Percentiles rank a stretch among this genome's conserved stretches.
Evolutionary conservation across 2,113 vertebrate species (phyloP).

Genomic region (mouse (Mus musculus)): GRCm39 chr16:22308001-22308500

Average conservation of each 20-base stretch:
- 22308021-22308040: not conserved
- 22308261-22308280: not conserved
- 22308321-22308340: not conserved
- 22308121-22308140: not conserved
- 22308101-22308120: not conserved
- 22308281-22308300: not conserved
- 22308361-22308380: not conserved
- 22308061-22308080: not conserved
- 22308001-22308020: not conserved
- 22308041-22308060: not conserved
- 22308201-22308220: not conserved
- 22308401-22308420: not conserved
- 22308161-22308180: not conserved
- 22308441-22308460: not conserved
- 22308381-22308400: not conserved
- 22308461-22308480: not conserved
- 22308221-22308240: not conserved
- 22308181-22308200: not conserved
- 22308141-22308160: not conserved
- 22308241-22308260: not conserved
- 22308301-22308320: not conserved
- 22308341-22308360: not conserved
- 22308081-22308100: not conserved
- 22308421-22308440: not conserved
- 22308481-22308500: not conserved